These are phyloP conservation scores for Odontomyia ornata DNA, from an alignment of 2,888 invertebrate species.

Conservation along the genomic window DNA sequence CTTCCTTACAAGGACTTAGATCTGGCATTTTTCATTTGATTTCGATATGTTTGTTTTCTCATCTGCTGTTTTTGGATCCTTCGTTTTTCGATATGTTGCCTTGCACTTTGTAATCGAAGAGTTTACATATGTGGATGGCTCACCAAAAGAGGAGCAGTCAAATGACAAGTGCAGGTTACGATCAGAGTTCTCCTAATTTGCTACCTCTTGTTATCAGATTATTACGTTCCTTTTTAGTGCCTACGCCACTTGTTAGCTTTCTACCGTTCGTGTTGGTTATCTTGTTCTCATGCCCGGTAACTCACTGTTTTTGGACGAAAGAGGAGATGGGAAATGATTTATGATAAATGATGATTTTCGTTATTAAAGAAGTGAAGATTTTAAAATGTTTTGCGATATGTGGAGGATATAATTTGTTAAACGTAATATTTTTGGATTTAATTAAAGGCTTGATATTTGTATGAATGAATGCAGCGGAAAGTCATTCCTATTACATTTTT, in stretches of 20 bases:
- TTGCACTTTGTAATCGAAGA: not conserved
- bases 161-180: conserved; percentile 32
- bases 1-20: conserved; percentile 12
- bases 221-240: conserved; percentile 46
- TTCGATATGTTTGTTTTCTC: conserved; percentile 17
- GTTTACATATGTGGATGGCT: not conserved
- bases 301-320: not conserved
- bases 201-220: conserved; percentile 37
- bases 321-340: not conserved
- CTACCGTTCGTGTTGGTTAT: conserved; percentile 46
- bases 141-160: not conserved
- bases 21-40: conserved; percentile 8
- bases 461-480: no score
- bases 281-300: conserved; percentile 45
- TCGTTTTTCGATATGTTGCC: not conserved
- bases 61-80: not conserved
- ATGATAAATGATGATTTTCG: conserved; percentile 8
- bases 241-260: conserved; percentile 39
- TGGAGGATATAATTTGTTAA: no score
- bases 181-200: conserved; percentile 37
- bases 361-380: not conserved
- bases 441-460: no score
- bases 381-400: no score
- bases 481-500: no score
- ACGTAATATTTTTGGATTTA: no score